Evolutionary conservation across 92 coral and sea anemone genomes (phyloP), one percentile per base, ranked within the genome.

Genomic region (Zoanthus sociatus): DNA sequence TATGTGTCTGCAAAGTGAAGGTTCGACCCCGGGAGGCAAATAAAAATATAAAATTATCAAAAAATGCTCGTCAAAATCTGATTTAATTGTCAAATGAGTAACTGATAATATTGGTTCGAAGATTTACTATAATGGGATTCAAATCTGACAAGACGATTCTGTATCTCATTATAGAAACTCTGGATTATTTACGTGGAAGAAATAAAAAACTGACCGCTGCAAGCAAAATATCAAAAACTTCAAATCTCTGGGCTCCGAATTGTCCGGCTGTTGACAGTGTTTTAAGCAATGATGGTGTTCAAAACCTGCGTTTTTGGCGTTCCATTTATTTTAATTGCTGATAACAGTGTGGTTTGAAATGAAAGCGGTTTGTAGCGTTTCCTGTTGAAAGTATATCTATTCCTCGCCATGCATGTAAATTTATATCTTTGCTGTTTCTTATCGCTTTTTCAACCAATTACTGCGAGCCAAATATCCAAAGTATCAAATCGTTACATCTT

Each of bases 381-480:
- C 85, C 85, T 81, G 75, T 69, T 13, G 70, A 66, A 67, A 48
- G 75, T 51, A 46, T 45, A 16, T 81, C 42, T 61, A 79, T 42
- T 61, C 44, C 61, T 76, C 9, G 13, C 50, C 51, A 15, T 48
- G 6, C 42, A 37, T 37, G 42, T 37, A 37, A 37, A 37, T 37
- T 37, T 11, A 5, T 46, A 77, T 55, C 54, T 13, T 20, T 53
- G 15, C 47, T 14, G 31, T 21, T 77, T 48, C 66, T 54, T 77
- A 26, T 55, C 26, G 47, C 12, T 53, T 21, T 17, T 55, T 54
- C 31, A 76, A 31, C 82, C 64, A 37, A 54, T 21, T 31, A 14
- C 67, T 51, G 54, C 54, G 53, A 53, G 67, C 14, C 26, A 54
- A 77, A 77, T 48, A 37, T 11, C 12, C 53, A 73, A 73, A 44